phyloP scores from a whole-genome alignment of 2,797 vertebrate genomes.

The Synaphobranchus kaupii region DNA sequence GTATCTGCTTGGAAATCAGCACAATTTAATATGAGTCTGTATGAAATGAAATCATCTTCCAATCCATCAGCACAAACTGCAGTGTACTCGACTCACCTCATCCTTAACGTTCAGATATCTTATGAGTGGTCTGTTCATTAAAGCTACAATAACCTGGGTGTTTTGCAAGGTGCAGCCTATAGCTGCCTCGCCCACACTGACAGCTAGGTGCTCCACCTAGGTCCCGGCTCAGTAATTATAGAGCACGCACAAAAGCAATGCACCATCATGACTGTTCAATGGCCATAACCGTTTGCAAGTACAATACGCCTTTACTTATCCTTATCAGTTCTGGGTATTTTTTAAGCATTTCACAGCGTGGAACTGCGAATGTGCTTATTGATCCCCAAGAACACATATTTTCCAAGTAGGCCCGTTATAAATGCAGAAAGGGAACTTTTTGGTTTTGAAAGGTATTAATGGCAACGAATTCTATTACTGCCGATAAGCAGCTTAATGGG shows the following conservation, averaged over 20 bases:
- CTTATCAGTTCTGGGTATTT: not conserved
- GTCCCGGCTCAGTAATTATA: not conserved
- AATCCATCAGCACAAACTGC: not conserved
- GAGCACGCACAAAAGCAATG: not conserved
- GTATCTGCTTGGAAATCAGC: not conserved
- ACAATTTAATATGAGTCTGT: not conserved
- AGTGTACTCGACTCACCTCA: not conserved
- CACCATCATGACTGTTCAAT: not conserved
- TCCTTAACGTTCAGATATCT: not conserved
- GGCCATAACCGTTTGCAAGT: not conserved
- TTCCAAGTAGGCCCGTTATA: not conserved
- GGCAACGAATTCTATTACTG: slow-evolving; percentile 42
- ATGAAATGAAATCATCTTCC: not conserved
- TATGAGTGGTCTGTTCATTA: not conserved
- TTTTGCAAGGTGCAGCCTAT: not conserved
- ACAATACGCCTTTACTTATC: not conserved
- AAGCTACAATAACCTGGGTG: not conserved
- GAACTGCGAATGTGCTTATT: not conserved
- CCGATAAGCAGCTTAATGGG: slow-evolving; percentile 58
- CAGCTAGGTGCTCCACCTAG: not conserved
- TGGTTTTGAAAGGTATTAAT: slow-evolving; percentile 57
- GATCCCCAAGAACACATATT: not conserved
- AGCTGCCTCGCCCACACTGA: not conserved
- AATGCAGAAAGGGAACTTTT: slow-evolving; percentile 24
- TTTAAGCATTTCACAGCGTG: not conserved